A percentile compares a stretch with the other conserved stretches of the same genome.
Evolutionary conservation across 2,113 vertebrate species (phyloP).

Genomic region (Macrotis lagotis): DNA sequence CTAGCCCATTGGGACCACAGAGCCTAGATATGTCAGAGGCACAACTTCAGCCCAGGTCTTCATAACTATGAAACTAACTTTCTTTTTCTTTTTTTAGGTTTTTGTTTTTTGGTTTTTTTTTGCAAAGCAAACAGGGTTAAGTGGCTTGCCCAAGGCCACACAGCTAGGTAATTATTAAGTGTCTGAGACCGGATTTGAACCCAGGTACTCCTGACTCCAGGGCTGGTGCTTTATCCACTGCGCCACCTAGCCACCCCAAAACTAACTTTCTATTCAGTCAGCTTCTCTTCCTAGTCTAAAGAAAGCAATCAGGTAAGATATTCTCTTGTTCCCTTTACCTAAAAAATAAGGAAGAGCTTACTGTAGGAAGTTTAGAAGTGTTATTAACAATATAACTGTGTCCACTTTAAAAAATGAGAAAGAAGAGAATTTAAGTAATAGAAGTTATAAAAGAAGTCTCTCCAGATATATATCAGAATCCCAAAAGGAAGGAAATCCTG

Average conservation of each 20-base stretch:
- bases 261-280: not conserved
- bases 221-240: too few species aligned
- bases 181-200: too few species aligned
- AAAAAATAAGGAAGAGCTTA: not conserved
- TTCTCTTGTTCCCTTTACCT: not conserved
- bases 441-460: not conserved
- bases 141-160: too few species aligned
- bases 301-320: not conserved
- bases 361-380: not conserved
- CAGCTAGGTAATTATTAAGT: too few species aligned
- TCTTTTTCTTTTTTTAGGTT: too few species aligned
- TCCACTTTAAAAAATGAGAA: not conserved
- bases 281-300: not conserved
- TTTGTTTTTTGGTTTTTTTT: too few species aligned
- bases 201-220: too few species aligned
- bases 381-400: not conserved
- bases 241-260: too few species aligned
- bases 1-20: not conserved
- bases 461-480: not conserved
- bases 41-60: not conserved
- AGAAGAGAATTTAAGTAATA: not conserved
- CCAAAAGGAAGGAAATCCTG: not conserved
- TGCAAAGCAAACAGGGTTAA: too few species aligned
- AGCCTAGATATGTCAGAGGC: not conserved
- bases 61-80: not conserved